A percentile compares a stretch with the other conserved stretches of the same genome.
phyloP scores from a whole-genome alignment of 2,113 vertebrate species.

The Esox niger region DNA sequence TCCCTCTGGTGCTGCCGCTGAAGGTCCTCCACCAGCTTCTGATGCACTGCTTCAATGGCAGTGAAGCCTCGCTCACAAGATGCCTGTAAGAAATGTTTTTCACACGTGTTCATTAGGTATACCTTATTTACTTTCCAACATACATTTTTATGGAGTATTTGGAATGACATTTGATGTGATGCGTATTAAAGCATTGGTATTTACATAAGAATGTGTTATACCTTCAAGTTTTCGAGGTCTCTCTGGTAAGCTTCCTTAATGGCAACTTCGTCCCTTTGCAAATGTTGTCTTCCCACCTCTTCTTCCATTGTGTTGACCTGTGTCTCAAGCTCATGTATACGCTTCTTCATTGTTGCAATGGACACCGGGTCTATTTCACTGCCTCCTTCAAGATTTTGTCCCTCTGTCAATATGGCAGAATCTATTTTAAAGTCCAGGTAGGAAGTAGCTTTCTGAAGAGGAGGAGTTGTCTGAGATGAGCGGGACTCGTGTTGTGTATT shows the following conservation, averaged over 20 bases:
- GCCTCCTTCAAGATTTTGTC: neutral
- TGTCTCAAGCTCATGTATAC: conserved; percentile 74
- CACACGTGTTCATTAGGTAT: no score
- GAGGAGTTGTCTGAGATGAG: neutral
- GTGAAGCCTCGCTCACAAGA: conserved; percentile 83
- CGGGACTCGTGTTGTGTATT: conserved; percentile 15
- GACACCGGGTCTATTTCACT: conserved; percentile 37
- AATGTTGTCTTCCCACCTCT: conserved; percentile 68
- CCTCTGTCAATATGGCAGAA: neutral
- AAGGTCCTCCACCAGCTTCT: conserved; percentile 84
- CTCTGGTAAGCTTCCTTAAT: conserved; percentile 78
- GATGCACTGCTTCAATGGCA: conserved; percentile 87
- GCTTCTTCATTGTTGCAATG: conserved; percentile 65
- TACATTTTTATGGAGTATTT: no score
- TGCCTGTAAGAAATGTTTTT: conserved; percentile 61
- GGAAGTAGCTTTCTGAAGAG: neutral
- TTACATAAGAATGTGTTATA: conserved; percentile 39
- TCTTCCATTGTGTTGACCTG: conserved; percentile 73
- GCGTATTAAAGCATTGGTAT: no score
- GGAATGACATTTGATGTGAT: no score
- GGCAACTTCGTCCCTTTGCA: conserved; percentile 59
- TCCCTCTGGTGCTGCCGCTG: conserved; percentile 89
- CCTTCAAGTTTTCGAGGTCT: conserved; percentile 85
- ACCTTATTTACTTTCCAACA: no score
- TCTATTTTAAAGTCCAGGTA: conserved; percentile 14